These are phyloP conservation scores for Esox masquinongy DNA, from an alignment of 2,797 vertebrate species.

Conservation along the genomic window DNA sequence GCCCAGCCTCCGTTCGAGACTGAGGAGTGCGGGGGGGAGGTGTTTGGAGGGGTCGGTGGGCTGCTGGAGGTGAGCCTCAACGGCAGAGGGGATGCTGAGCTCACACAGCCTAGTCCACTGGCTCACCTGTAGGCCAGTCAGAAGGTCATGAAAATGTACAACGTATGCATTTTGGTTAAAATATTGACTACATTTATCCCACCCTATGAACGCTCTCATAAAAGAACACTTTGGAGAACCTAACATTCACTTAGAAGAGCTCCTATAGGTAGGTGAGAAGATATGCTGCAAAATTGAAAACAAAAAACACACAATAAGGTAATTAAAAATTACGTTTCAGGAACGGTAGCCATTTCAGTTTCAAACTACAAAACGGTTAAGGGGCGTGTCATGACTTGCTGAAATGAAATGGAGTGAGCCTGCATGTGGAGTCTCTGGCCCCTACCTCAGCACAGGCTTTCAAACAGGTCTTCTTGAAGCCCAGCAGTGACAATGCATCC, in stretches of 20 bases:
- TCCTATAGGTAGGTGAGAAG: background rate
- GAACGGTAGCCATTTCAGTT: no score
- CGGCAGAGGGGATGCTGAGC: constrained; percentile 86
- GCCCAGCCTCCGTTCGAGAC: constrained; percentile 84
- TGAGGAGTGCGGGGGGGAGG: constrained; percentile 81
- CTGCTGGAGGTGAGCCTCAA: constrained; percentile 81
- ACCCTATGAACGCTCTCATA: background rate
- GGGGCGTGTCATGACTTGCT: no score
- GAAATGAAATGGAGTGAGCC: no score
- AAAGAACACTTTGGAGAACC: background rate
- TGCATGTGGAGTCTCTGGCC: constrained; percentile 17
- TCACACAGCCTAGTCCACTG: constrained; percentile 97
- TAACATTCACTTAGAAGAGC: background rate
- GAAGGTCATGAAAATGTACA: no score
- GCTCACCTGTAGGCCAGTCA: constrained; percentile 82
- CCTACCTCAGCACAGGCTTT: constrained; percentile 98
- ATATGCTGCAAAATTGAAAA: background rate
- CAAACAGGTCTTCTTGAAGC: constrained; percentile 97
- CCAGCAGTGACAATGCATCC: constrained; percentile 84
- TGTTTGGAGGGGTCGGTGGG: constrained; percentile 51
- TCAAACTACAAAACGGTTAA: no score
- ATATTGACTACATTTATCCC: background rate
- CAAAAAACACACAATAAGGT: background rate
- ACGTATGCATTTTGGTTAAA: background rate
- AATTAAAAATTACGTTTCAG: no score